Base-by-base conservation (phyloP, 2,113 vertebrate genomes). In the Pardalotus punctatus region DNA sequence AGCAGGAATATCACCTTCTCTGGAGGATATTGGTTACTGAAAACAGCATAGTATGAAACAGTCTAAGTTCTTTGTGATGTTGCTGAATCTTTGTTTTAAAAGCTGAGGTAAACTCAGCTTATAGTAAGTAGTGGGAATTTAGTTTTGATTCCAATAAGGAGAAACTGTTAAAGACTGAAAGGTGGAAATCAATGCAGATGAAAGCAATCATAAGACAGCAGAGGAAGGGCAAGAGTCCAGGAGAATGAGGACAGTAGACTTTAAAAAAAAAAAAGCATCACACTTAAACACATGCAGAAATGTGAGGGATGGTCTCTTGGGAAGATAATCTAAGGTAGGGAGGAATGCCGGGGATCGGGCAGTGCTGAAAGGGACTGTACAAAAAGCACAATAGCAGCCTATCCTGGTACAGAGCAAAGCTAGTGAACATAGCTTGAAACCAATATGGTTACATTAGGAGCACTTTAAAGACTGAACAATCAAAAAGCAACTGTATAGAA, bases 391-490 rank as follows among this genome's bases (percentile, higher is more conserved):
- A 86, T 42, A 92, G 56, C 69, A 67, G 38, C 50, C 72, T 56
- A 33, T 36, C 23, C 38, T 28, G 38, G 25, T 65, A 79, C 57
- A 92, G 56, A 86, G 67, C 38, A 77, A 70, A 94, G 69, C 57
- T 1, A 51, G 67, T 6, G 56, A 92, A 58, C 54, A 22, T 50
- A 66, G 45, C 54, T 94, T 88, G 82, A 95, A 94, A 97, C 72
- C 69, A 86, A 60, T 51, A 73, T n/a, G 88, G 69, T 77, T 88
- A 86, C 69, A 48, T 81, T 33, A 71, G 48, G 51, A 93, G 51
- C 58, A 25, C 92, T 92, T 92, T 88, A 86, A 88, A 95, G 81
- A 31, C 72, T 5, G 12, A 90, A 92, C 29, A 94, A 94, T 95
- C 88, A 91, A 92, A 95, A 88, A 88, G 53, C 67, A 65, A 45